Percentiles rank a stretch among this genome's conserved stretches.
Evolutionary conservation across 2,888 invertebrate species (phyloP).

Genomic region (Stenodema calcarata): DNA sequence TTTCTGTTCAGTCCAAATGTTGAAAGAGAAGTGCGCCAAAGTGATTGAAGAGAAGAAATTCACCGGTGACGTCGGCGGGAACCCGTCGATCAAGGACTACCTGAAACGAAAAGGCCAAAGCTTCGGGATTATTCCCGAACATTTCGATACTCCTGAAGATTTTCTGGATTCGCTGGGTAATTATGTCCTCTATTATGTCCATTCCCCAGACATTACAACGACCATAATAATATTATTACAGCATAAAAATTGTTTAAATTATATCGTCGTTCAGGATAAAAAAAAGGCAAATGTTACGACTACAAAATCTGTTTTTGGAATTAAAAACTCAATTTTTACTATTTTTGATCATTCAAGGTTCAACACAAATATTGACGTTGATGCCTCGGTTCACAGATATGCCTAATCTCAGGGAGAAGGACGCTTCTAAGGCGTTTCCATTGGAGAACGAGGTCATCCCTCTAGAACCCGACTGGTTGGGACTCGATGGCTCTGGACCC

Average conservation of each 20-base stretch:
- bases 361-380: no score
- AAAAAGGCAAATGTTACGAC: no score
- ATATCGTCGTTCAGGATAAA: no score
- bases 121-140: slow-evolving; percentile 13
- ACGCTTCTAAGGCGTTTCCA: neutral
- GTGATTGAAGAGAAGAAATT: neutral
- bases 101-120: slow-evolving; percentile 5
- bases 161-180: slow-evolving; percentile 17
- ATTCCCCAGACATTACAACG: no score
- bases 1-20: neutral
- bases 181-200: no score
- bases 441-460: slow-evolving; percentile 7
- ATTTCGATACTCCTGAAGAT: neutral
- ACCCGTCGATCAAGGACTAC: neutral
- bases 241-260: no score
- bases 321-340: no score
- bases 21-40: neutral
- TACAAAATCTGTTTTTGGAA: no score
- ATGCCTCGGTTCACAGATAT: neutral
- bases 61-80: neutral
- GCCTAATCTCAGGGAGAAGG: slow-evolving; percentile 19
- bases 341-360: no score
- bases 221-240: no score
- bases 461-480: neutral
- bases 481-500: neutral